These are phyloP conservation scores for Lasioglossum figueresi DNA, from an alignment of 2,888 invertebrate genomes.

Conservation along the genomic window DNA sequence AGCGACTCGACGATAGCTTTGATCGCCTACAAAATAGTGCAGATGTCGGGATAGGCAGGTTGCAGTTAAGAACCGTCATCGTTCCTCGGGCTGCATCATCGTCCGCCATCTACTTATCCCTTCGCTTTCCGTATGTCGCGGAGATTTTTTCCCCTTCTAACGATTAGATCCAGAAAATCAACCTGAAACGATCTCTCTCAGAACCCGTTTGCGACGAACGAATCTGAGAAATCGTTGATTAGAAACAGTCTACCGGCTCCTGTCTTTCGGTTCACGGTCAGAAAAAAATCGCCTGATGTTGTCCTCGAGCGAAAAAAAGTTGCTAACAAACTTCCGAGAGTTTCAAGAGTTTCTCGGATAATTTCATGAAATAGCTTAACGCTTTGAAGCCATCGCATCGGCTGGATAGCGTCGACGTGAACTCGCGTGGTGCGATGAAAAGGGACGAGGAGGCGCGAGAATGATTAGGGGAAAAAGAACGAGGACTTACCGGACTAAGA, in stretches of 20 bases:
- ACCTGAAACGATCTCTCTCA: not conserved
- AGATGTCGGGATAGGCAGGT: conserved; percentile 67
- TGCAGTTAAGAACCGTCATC: conserved; percentile 52
- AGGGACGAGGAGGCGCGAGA: not conserved
- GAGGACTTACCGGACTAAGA: not conserved
- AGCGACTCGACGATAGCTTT: conserved; percentile 37
- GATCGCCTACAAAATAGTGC: conserved; percentile 52
- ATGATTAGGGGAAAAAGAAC: not conserved
- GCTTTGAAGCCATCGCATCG: not conserved
- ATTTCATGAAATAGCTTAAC: not conserved
- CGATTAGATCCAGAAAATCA: not conserved
- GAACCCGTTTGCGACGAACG: not conserved
- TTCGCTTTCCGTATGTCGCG: conserved; percentile 66
- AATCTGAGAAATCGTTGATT: not conserved
- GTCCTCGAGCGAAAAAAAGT: not conserved
- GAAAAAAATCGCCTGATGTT: not conserved
- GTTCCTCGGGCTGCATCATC: conserved; percentile 40
- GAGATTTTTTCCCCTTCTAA: not conserved
- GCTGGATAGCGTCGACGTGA: not conserved
- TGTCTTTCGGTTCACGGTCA: not conserved
- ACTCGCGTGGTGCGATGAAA: not conserved
- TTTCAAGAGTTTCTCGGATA: not conserved
- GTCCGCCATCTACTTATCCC: conserved; percentile 32
- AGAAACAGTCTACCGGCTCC: not conserved
- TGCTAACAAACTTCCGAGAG: not conserved